Conservation (phyloP, 1,140 invertebrate species). For the Drosophila mauritiana region DNA sequence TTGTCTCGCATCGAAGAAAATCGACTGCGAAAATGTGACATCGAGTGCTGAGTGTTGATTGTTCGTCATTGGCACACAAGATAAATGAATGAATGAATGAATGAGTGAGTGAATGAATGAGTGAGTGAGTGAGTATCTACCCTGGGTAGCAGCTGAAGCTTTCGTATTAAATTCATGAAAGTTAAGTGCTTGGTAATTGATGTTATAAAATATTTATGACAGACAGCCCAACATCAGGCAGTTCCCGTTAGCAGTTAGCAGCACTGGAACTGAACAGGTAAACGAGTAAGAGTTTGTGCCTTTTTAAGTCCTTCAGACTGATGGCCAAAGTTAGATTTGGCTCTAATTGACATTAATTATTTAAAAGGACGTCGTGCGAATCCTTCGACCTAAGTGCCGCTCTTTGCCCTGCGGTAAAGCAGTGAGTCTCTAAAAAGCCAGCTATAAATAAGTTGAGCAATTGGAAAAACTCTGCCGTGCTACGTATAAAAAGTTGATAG, state of each 20-base stretch:
- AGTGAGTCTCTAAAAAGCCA: constrained; percentile 10
- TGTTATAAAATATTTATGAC: constrained; percentile 85
- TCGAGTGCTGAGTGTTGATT: constrained; percentile 71
- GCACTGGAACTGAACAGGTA: constrained; percentile 15
- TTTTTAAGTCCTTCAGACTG: constrained; percentile 46
- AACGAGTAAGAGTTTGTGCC: constrained; percentile 20
- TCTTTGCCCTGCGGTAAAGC: constrained; percentile 29
- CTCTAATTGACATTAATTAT: constrained; percentile 84
- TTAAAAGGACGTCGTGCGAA: constrained; percentile 76
- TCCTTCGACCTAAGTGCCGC: constrained; percentile 54
- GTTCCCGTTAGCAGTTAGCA: constrained; percentile 1
- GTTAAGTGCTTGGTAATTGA: constrained; percentile 85
- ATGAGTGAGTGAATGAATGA: background rate
- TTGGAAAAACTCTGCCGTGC: constrained; percentile 4
- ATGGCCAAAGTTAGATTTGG: constrained; percentile 79
- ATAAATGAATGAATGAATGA: constrained; percentile 38
- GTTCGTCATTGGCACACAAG: constrained; percentile 69
- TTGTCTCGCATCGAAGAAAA: constrained; percentile 60
- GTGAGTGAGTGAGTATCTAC: constrained; percentile 41
- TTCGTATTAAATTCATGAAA: constrained; percentile 84
- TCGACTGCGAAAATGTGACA: constrained; percentile 51
- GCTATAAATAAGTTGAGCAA: constrained; percentile 24
- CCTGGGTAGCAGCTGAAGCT: constrained; percentile 36
- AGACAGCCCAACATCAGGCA: constrained; percentile 34
- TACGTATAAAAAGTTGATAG: constrained; percentile 1